These are phyloP conservation scores for Turdus rufiventris DNA, from an alignment of 2,113 vertebrate species.

Conservation along the genomic window DNA sequence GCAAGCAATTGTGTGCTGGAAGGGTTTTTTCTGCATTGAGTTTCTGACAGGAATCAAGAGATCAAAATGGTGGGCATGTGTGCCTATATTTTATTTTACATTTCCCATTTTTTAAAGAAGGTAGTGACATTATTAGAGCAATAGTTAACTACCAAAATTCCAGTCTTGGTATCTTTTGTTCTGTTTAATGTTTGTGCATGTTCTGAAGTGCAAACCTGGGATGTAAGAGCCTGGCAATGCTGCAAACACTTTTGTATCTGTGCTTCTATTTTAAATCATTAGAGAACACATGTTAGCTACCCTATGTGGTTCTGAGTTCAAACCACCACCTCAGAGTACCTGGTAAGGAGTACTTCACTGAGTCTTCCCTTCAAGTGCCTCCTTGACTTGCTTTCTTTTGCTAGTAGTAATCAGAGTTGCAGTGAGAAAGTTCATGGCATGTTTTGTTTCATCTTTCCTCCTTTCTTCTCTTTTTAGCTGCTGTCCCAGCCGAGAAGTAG, in stretches of 20 bases:
- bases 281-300: background rate
- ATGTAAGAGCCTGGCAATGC: background rate
- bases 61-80: background rate
- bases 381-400: background rate
- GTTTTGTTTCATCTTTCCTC: background rate
- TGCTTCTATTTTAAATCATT: background rate
- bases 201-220: background rate
- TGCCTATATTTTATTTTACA: background rate
- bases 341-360: background rate
- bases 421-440: background rate
- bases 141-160: background rate
- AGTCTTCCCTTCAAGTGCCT: background rate
- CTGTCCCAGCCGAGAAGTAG: conserved; percentile 4
- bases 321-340: background rate
- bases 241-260: background rate
- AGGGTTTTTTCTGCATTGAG: background rate
- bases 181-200: background rate
- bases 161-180: background rate
- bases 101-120: background rate
- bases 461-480: background rate
- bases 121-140: background rate
- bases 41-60: conserved; percentile 1
- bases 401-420: background rate
- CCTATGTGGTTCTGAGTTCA: background rate
- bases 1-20: background rate